Evolutionary conservation across 2,888 invertebrate species (phyloP).

Genomic region (Leuctra nigra): DNA sequence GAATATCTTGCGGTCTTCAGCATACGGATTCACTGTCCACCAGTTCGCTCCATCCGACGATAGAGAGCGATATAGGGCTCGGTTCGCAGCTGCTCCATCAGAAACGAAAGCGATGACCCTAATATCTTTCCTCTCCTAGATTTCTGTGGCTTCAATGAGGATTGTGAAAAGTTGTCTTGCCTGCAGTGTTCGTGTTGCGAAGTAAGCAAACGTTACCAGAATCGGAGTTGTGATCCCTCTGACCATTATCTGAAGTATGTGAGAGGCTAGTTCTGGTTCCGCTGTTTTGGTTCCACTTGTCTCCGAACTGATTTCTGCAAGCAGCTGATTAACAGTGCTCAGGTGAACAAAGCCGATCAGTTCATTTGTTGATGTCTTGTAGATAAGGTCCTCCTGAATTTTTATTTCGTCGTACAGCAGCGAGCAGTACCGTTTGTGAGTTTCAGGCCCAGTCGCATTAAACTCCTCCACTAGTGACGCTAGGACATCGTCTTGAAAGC

Average conservation of each 20-base stretch:
- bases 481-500: neutral
- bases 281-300: neutral
- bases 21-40: no score
- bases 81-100: neutral
- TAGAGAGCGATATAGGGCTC: neutral
- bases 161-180: neutral
- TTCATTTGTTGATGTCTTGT: neutral
- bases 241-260: neutral
- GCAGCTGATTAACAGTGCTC: conserved; percentile 3
- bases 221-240: neutral
- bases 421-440: neutral
- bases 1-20: no score
- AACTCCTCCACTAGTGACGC: neutral
- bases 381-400: neutral
- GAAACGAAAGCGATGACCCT: neutral
- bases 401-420: neutral
- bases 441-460: no score
- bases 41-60: no score
- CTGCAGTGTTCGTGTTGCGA: neutral
- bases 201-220: conserved; percentile 4
- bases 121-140: no score
- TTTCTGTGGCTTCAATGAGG: neutral
- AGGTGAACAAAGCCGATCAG: no score
- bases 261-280: neutral
- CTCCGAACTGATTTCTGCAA: neutral